Percentiles rank a stretch among this genome's conserved stretches.
These are phyloP conservation scores for Okapia johnstoni DNA, from an alignment of 2,113 vertebrate species.

Conservation along the genomic window DNA sequence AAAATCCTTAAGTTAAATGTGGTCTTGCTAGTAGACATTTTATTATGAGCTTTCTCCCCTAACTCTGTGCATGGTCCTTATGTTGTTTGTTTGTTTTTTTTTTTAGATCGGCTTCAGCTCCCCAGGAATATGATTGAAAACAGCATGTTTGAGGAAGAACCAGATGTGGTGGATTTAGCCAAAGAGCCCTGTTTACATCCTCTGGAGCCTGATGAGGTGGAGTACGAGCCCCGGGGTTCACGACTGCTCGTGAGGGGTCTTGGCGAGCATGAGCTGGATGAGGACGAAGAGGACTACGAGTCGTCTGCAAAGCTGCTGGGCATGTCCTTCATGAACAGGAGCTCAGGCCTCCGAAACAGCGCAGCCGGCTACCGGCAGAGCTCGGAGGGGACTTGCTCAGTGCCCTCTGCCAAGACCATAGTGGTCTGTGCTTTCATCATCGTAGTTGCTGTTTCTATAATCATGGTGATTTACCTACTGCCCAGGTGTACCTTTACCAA, in stretches of 20 bases:
- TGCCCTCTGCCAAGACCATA: conserved; percentile 85
- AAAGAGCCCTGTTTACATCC: conserved; percentile 92
- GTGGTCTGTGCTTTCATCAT: conserved; percentile 86
- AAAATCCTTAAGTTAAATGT: not conserved
- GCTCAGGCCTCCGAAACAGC: conserved; percentile 83
- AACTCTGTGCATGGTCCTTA: conserved; percentile 4
- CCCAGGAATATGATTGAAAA: conserved; percentile 99
- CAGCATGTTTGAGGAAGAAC: conserved; percentile 99
- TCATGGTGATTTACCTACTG: conserved; percentile 90
- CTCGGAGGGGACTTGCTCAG: conserved; percentile 80
- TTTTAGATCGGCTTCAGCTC: conserved; percentile 87
- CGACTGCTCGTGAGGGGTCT: conserved; percentile 94
- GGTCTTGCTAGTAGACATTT: not conserved
- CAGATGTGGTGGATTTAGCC: conserved; percentile 95
- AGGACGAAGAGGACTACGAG: conserved; percentile 96
- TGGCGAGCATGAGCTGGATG: conserved; percentile 94
- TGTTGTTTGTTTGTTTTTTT: conserved; percentile 65
- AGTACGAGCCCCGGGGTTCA: conserved; percentile 93
- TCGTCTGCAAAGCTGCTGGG: conserved; percentile 96
- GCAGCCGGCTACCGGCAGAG: conserved; percentile 85
- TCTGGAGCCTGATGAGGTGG: conserved; percentile 93
- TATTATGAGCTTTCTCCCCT: not conserved
- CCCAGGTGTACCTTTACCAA: conserved; percentile 95
- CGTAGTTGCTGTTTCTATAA: conserved; percentile 85
- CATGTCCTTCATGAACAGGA: conserved; percentile 99